Evolutionary conservation across 30 jellyfish, hydroid and myxozoan genomes (phyloP), one percentile per base, ranked within the genome.

Genomic region (Hydractinia symbiolongicarpus): DNA sequence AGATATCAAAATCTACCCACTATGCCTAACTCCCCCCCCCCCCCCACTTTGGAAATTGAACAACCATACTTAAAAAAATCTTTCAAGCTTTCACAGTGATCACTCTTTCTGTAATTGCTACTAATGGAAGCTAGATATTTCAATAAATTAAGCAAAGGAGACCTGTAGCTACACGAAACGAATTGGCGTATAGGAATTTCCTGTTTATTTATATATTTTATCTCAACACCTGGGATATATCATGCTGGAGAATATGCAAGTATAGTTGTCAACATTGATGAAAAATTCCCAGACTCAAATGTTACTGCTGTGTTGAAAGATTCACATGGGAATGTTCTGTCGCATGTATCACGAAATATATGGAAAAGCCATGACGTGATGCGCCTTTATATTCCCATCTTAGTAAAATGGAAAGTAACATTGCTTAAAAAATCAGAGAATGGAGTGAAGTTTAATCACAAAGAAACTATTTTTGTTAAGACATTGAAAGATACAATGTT

Each of bases 401-500:
- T 2, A 30, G 44, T 30, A 30, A 64, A 64, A 13, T 4, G 74
- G 16, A 64, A 64, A 64, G 74, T 9, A 64, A 64, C 19, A 64
- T 7, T 64, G 9, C 1, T 6, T n/a, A 51, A 1, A 64, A 7
- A 6, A 7, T 44, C 52, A 7, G 8, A n/a, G 52, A 13, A 64
- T 13, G 74, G 74, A 10, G 14, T 76, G 64, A 77, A 55, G 50
- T 67, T 79, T 78, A 60, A 10, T 40, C 10, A 70, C 70, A 58
- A 52, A 16, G 54, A 50, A 54, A 21, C 44, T 20, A 71, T 85
- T 16, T 40, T 50, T 6, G 72, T 77, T 0, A 70, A 67, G 67
- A 70, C 67, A 56, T 53, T 7, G 13, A 66, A 76, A 9, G 77
- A 21, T 55, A 53, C 69, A 54, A 16, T 90, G 50, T 82, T 88